Conservation (phyloP, 2,888 invertebrate species). For the Papilio demoleus region DNA sequence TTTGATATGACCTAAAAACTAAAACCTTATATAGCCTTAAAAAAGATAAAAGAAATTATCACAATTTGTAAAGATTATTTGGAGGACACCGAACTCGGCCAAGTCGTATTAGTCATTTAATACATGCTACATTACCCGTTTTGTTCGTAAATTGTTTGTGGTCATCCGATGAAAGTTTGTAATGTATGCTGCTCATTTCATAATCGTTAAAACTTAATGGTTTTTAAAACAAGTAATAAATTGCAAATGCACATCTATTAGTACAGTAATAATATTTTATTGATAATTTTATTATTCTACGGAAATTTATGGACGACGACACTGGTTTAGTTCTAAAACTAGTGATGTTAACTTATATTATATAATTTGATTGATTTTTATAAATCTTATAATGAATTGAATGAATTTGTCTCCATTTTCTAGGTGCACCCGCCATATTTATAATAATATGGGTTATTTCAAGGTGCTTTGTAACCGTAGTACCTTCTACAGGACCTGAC, state of each 20-base stretch:
- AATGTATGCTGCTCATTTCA: slow-evolving; percentile 1
- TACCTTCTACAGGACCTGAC: slow-evolving; percentile 66
- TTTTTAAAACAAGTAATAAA: background rate
- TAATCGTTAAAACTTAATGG: background rate
- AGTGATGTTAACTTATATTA: background rate
- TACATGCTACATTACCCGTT: slow-evolving; percentile 2
- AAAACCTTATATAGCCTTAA: slow-evolving; percentile 9
- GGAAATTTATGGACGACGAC: background rate
- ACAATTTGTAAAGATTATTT: slow-evolving; percentile 11
- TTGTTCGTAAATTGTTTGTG: background rate
- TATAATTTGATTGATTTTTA: too few relatives aligned
- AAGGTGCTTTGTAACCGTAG: slow-evolving; percentile 69
- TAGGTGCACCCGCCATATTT: slow-evolving; percentile 78
- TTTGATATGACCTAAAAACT: background rate
- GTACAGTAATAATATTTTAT: background rate
- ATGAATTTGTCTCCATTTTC: slow-evolving; percentile 38
- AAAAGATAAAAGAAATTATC: slow-evolving; percentile 25
- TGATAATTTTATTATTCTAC: background rate
- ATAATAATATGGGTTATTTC: slow-evolving; percentile 77
- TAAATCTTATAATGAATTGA: background rate
- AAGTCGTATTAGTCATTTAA: slow-evolving; percentile 9
- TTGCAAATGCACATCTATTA: background rate
- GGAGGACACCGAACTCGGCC: slow-evolving; percentile 19
- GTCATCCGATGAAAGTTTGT: background rate
- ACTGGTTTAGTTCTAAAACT: background rate